Percentiles rank a stretch among this genome's conserved stretches.
These are phyloP conservation scores for Tympanuchus pallidicinctus DNA, from an alignment of 2,113 vertebrate genomes.

Conservation along the genomic window DNA sequence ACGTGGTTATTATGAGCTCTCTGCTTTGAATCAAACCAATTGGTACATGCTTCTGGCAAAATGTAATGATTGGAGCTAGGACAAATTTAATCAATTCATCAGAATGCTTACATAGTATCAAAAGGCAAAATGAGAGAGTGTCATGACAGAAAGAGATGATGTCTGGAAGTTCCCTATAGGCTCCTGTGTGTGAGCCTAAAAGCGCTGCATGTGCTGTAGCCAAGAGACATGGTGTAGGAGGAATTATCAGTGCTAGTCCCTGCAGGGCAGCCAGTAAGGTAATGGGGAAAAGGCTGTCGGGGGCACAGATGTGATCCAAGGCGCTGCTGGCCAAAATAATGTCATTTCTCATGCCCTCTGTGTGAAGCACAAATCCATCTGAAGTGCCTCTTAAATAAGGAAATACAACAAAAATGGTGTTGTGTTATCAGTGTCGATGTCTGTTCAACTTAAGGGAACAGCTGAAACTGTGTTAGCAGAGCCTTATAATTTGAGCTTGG, in stretches of 20 bases:
- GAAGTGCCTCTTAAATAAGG: background rate
- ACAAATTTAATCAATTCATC: slow-evolving; percentile 3
- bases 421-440: background rate
- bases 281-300: background rate
- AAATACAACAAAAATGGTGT: background rate
- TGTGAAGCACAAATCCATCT: background rate
- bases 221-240: background rate
- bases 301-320: background rate
- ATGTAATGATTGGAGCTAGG: background rate
- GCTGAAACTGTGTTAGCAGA: background rate
- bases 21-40: background rate
- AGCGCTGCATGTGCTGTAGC: fast-evolving
- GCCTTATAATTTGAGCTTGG: background rate
- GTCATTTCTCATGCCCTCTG: background rate
- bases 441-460: background rate
- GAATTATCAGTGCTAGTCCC: background rate
- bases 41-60: slow-evolving; percentile 16
- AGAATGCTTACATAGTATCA: fast-evolving
- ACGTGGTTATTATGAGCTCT: background rate
- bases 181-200: background rate
- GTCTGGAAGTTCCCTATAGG: background rate
- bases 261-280: background rate
- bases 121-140: background rate
- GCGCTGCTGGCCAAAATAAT: background rate
- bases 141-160: background rate